Percentiles rank a stretch among this genome's conserved stretches.
Conservation (phyloP, 2,113 vertebrate genomes). For the Rhizomys pruinosus region DNA sequence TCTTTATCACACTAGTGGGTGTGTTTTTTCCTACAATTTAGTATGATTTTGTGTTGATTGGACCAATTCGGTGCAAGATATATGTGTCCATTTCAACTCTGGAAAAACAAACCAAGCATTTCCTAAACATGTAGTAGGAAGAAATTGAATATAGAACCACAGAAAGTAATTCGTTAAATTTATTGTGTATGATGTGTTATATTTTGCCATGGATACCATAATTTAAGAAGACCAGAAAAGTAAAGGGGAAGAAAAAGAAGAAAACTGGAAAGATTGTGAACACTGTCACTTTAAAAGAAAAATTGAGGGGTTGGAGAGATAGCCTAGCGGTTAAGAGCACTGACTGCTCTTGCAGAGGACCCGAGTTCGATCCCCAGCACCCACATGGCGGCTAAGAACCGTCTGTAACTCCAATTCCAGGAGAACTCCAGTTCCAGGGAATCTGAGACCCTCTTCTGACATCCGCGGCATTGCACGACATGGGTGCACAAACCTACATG, state of each 20-base stretch:
- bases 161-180: conserved; percentile 20
- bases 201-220: not conserved
- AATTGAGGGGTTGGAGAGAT: no score
- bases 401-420: no score
- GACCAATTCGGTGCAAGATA: conserved; percentile 28
- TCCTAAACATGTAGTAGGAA: not conserved
- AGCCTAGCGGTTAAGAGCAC: no score
- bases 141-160: not conserved
- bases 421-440: no score
- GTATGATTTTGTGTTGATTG: conserved; percentile 13
- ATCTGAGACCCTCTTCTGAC: no score
- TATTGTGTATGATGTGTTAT: not conserved
- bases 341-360: no score
- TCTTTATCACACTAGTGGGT: not conserved
- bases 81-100: not conserved
- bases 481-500: no score
- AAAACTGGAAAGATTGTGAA: conserved; percentile 27
- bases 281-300: conserved; percentile 9
- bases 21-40: not conserved
- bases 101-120: conserved; percentile 28
- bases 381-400: no score
- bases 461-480: no score
- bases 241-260: not conserved
- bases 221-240: conserved; percentile 34
- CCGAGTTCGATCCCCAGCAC: no score